A percentile compares a stretch with the other conserved stretches of the same genome.
Evolutionary conservation across 2,797 vertebrate genomes (phyloP).

Genomic region (Sparus aurata): DNA sequence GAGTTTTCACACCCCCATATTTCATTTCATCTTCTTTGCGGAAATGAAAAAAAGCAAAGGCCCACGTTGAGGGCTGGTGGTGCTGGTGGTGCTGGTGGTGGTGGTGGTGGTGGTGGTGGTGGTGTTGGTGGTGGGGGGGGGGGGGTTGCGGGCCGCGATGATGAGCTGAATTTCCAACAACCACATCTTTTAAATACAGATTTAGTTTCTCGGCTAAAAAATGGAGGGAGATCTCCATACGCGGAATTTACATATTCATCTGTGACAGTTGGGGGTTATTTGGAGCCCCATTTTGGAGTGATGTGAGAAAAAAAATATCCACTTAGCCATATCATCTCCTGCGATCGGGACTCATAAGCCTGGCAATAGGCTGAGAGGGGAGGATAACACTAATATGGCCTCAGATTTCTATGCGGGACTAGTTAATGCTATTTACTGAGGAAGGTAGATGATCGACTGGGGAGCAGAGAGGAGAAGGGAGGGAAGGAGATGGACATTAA

Average conservation of each 20-base stretch:
- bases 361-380: constrained; percentile 84
- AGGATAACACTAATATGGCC: constrained; percentile 87
- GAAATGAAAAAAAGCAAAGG: constrained; percentile 74
- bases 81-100: no score
- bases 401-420: constrained; percentile 83
- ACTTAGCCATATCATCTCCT: constrained; percentile 85
- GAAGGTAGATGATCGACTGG: constrained; percentile 85
- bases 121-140: background rate
- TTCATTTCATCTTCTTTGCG: constrained; percentile 61
- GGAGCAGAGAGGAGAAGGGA: constrained; percentile 63
- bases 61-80: constrained; percentile 12
- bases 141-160: constrained; percentile 50
- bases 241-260: constrained; percentile 89
- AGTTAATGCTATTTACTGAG: constrained; percentile 86
- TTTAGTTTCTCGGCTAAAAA: constrained; percentile 80
- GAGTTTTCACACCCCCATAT: constrained; percentile 46
- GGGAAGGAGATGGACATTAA: constrained; percentile 78
- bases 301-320: constrained; percentile 84
- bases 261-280: constrained; percentile 80
- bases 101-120: background rate
- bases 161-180: constrained; percentile 72
- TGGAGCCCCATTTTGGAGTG: constrained; percentile 81
- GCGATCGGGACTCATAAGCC: constrained; percentile 84
- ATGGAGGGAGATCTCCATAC: constrained; percentile 80
- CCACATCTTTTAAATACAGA: constrained; percentile 81